Base-by-base conservation (phyloP, 1,140 invertebrate species). In the Drosophila leontia region DNA sequence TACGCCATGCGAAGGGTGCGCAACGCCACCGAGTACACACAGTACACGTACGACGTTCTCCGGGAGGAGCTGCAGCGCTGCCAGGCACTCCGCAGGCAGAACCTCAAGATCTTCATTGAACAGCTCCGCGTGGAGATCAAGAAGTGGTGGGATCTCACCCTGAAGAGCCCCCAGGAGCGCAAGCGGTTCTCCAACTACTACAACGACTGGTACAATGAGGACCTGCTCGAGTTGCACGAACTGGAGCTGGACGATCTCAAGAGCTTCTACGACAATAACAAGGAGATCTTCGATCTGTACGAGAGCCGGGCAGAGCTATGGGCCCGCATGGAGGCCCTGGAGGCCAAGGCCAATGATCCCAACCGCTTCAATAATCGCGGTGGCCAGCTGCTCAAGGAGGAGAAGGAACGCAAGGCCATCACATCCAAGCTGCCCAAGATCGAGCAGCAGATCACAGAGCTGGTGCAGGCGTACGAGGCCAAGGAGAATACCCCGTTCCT, bases 341-440 rank as follows among this genome's bases (percentile, higher is more conserved):
- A 97, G 69, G 94, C 94, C 57, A 95, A 95, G 77, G 95, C 95
- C 1, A 94, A 94, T 26, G 96, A 97, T 88, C 96, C 97, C 0
- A 95, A 96, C 72, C 94, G 97, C 3, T 97, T 96, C 85, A 95
- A 97, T 65, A 97, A 98, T 93, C 94, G 97, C 47, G 97, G 97
- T 7, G 97, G 97, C 0, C 95, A 96, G 75, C 93, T 98, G 9
- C 93, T 98, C 1, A 94, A 94, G 32, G 97, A 98, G 91, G 97
- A 98, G 92, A 97, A 96, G 78, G 96, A 97, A 80, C 94, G 97
- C 11, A 98, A 97, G 85, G 91, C 93, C 5, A 94, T 95, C 15
- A 93, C 95, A 2, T 95, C 94, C 45, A 96, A 96, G 93, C 78
- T 96, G 45, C 95, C 95, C 1, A 96, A 96, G 93, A 94, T 96